Conservation (phyloP, 2,888 invertebrate genomes). For the Oligia strigilis region DNA sequence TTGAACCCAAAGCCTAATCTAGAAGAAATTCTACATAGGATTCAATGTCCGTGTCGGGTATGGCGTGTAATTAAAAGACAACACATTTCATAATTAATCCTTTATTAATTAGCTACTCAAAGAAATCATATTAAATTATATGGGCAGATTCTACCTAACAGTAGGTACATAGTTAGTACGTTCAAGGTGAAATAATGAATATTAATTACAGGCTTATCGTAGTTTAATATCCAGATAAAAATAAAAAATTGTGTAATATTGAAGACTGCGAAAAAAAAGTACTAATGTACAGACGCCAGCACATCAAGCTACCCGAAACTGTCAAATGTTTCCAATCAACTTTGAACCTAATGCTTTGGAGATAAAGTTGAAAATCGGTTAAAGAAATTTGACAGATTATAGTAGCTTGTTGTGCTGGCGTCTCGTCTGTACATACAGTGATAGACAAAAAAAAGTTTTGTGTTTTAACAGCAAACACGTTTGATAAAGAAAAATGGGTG, state of each 20-base stretch:
- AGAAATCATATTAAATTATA: conserved; percentile 70
- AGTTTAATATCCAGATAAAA: conserved; percentile 19
- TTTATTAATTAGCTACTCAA: conserved; percentile 78
- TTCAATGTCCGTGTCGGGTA: too few relatives aligned
- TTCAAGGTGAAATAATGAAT: conserved; percentile 29
- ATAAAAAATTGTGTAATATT: background rate
- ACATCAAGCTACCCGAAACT: too few relatives aligned
- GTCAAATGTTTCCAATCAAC: too few relatives aligned
- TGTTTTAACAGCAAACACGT: conserved; percentile 3
- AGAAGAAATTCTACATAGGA: background rate
- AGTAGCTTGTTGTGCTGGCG: too few relatives aligned
- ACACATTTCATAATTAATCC: conserved; percentile 67
- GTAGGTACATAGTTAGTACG: conserved; percentile 52
- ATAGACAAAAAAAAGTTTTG: background rate
- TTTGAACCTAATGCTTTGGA: too few relatives aligned
- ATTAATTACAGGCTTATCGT: conserved; percentile 28
- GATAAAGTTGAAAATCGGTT: too few relatives aligned
- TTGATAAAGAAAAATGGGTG: background rate
- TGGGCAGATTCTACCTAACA: conserved; percentile 63
- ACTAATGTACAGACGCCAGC: too few relatives aligned
- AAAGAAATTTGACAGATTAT: too few relatives aligned
- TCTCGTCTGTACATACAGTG: too few relatives aligned
- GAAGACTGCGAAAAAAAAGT: conserved; percentile 12
- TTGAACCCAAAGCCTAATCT: background rate
- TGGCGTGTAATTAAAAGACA: conserved; percentile 3